Evolutionary conservation across 2,113 vertebrate genomes (phyloP), one percentile per base, ranked within the genome.

Genomic region (Brevimyrus niger): DNA sequence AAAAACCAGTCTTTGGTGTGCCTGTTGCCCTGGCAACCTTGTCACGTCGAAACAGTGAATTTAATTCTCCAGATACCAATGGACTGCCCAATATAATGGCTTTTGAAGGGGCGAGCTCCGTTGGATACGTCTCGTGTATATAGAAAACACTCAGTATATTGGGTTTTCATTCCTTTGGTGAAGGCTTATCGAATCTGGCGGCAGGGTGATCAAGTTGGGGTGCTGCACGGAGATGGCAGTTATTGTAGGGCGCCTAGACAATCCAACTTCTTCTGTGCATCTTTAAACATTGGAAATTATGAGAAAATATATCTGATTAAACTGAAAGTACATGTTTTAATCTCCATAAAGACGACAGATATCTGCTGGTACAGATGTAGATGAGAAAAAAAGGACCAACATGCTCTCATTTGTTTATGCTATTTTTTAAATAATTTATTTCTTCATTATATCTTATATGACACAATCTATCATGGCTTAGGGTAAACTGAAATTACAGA

Each of bases 1-100:
- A 13, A 88, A 84, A 88, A 88, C 17, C 53, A 58, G 48, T 47
- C 55, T 87, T 42, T 87, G 89, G 84, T 87, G 89, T 61, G 87
- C 87, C 80, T 50, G 87, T 90, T 90, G 58, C 90, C 90, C 23
- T 90, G 87, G 90, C 90, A 90, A 90, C 90, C 80, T 88, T 88
- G 87, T 84, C 80, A 88, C 80, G 48, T 19, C 80, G 53, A 82
- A 73, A 88, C 80, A 88, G 87, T 55, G 80, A 90, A 88, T 90
- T 88, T 86, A 83, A 86, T 86, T 86, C 87, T 58, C 69, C 69
- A 88, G 83, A 89, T 23, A 61, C 55, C 84, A 87, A 87, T 76
- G 88, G 31, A 86, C 61, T 42, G 89, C 80, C 88, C 35, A 21
- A 87, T 53, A 65, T 89, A 89, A 89, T 87, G 84, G 83, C 47